Conservation (phyloP, 2,797 vertebrate genomes). For the Valencia hispanica region DNA sequence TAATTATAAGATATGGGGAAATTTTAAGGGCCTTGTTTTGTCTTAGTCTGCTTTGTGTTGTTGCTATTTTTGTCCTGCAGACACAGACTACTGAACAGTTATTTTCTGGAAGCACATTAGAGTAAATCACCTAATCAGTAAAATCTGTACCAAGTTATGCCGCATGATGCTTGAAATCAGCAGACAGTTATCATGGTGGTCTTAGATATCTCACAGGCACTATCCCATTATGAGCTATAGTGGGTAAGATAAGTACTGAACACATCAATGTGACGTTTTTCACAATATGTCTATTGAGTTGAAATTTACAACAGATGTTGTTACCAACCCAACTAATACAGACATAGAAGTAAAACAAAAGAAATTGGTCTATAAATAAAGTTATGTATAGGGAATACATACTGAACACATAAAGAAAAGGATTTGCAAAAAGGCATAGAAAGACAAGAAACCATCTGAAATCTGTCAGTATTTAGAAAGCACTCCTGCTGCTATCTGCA, state of each 20-base stretch:
- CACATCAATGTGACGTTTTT: not conserved
- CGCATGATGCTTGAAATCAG: not conserved
- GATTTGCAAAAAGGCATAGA: not conserved
- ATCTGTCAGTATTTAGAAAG: not conserved
- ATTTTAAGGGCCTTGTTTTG: conserved; percentile 1
- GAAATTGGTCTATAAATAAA: not conserved
- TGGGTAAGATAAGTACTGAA: not conserved
- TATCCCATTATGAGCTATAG: not conserved
- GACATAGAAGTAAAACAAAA: not conserved
- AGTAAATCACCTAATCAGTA: not conserved
- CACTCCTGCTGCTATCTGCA: not conserved
- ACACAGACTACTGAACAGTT: not conserved
- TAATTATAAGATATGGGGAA: not conserved
- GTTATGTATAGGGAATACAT: not conserved
- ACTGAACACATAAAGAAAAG: not conserved
- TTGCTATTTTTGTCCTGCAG: not conserved
- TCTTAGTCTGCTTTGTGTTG: not conserved
- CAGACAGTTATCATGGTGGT: not conserved
- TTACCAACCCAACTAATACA: not conserved
- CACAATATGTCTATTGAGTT: not conserved
- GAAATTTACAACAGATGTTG: not conserved
- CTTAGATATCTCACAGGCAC: not conserved
- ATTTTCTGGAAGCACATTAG: not conserved
- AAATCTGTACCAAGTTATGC: not conserved
- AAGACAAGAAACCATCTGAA: not conserved